Base-by-base conservation (phyloP, 2,888 invertebrate genomes). In the Andricus quercusramuli region DNA sequence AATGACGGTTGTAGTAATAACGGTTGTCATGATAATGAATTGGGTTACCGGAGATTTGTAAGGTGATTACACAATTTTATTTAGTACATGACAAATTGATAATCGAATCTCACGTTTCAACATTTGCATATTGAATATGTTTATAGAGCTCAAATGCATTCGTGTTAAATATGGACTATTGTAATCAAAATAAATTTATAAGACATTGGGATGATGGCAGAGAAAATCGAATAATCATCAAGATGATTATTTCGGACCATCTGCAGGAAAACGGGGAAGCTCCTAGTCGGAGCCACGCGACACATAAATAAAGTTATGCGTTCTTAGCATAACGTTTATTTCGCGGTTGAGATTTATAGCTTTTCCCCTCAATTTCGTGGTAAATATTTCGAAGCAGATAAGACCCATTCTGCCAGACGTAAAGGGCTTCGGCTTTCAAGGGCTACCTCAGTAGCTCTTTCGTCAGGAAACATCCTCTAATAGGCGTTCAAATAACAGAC, bases 321-420 rank as follows among this genome's bases (percentile, higher is more conserved):
- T 70, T 70, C 70, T 70, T 51, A 56, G 51, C 29, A 70, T 15
- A 74, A 74, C 15, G 56, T 74, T 74, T 74, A 37, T 32, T 32
- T 59, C 56, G 5, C 13, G 51, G 74, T 56, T 56, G 56, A 51
- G 74, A 74, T 74, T 74, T 74, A 74, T 74, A 51, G 37, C 70
- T 59, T 56, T 74, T 59, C 32, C 20, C 32, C 74, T 56, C n/a
- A 20, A 15, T 56, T 29, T 74, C 56, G 74, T 74, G 56, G 74
- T 56, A 32, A 32, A 74, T 74, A 74, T 74, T 74, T 74, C 32
- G 17, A 59, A 51, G 74, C n/a, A 56, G 74, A 74, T 74, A 74
- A 74, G 56, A 37, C 13, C 74, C 56, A 74, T 37, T 74, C 56
- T 74, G 56, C 59, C 56, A 74, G 56, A 5, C 56, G 32, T 56